Evolutionary conservation across 2,797 vertebrate genomes (phyloP), one percentile per base, ranked within the genome.

Genomic region (Halcyon smyrnensis): DNA sequence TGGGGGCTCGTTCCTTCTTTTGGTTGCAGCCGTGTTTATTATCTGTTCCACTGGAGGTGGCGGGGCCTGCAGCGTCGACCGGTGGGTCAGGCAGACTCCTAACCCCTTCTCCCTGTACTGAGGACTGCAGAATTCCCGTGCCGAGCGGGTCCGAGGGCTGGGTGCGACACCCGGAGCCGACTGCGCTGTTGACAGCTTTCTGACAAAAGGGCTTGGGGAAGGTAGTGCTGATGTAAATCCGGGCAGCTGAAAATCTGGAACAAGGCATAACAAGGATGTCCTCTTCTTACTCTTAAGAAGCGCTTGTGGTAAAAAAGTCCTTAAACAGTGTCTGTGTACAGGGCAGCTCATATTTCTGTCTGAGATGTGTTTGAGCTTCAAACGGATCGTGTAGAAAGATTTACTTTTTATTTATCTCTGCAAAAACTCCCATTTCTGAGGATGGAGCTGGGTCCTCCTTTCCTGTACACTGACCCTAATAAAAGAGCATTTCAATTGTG

Each of bases 181-280:
- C 37, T 14, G 10, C 12, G 27, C 19, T 3, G 0, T 5, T 1
- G 24, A 8, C 12, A 28, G 13, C 4, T 57, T 9, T 21, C 23
- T 32, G 54, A 25, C 27, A 30, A 27, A n/a, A 23, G 0, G 3
- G 3, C 15, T 57, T 65, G 3, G 6, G 50, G 14, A 30, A 43
- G 43, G 36, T 11, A 41, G 68, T 21, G 20, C 32, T 12, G 21
- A 25, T 24, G 14, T 18, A 25, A 36, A 9, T 21, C 14, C 11
- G 32, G 30, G 30, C 41, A 43, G 36, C 54, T 57, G 46, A 37
- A 34, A 41, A 13, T 8, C 14, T 30, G 54, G 43, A 53, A 39
- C 7, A 9, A 39, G 27, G 16, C 27, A 1, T 12, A 23, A 20
- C 8, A 17, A 56, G 27, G 23, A 15, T 57, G 8, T 48, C 18